Percentiles rank a stretch among this genome's conserved stretches.
phyloP scores from a whole-genome alignment of 1,140 invertebrate species.

The Drosophila nigrodunni region DNA sequence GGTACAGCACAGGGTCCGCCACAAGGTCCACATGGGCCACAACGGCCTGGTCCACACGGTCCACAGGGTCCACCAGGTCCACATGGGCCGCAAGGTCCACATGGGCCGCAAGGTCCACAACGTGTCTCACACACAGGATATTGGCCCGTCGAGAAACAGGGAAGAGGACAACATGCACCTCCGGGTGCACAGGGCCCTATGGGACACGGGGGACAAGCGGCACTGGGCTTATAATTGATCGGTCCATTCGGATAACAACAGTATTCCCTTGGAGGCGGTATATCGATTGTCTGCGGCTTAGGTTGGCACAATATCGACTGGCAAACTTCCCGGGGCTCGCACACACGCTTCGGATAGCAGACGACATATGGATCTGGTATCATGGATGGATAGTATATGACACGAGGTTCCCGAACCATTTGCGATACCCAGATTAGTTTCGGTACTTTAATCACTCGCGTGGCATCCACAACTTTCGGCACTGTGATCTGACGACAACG shows the following conservation, averaged over 20 bases:
- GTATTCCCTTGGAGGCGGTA: neutral
- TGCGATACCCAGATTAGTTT: neutral
- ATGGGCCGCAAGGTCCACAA: neutral
- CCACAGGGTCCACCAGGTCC: neutral
- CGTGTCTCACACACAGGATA: neutral
- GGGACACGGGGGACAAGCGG: slow-evolving; percentile 1
- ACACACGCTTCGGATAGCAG: slow-evolving; percentile 2
- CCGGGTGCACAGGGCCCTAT: neutral
- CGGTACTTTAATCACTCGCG: neutral
- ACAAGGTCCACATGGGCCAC: neutral
- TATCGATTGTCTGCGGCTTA: neutral
- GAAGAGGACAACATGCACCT: neutral
- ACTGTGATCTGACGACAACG: neutral
- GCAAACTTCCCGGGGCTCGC: neutral
- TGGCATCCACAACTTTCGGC: neutral
- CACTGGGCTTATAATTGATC: neutral
- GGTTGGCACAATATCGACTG: neutral
- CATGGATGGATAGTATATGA: neutral
- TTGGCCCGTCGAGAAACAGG: neutral
- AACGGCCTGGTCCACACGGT: neutral
- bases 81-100: neutral
- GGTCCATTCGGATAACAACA: slow-evolving; percentile 1
- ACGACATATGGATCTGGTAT: neutral
- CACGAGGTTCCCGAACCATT: slow-evolving; percentile 1
- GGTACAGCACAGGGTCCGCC: slow-evolving; percentile 1